Evolutionary conservation across 2,113 vertebrate genomes (phyloP).

Genomic region (Lophotis ruficrista): DNA sequence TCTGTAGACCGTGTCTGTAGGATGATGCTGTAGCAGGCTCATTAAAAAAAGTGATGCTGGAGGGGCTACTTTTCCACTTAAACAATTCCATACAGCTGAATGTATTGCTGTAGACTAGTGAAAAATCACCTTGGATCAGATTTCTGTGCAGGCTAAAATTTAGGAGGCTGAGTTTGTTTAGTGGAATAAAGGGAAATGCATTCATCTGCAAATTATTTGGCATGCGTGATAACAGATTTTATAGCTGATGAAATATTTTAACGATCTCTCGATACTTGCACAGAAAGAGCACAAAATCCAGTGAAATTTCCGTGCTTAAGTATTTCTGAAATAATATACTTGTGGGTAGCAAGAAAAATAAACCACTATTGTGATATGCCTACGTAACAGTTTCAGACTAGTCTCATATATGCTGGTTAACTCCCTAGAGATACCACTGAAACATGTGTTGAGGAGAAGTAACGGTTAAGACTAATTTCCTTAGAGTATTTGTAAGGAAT

Average conservation of each 20-base stretch:
- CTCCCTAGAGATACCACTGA: neutral
- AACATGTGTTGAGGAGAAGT: neutral
- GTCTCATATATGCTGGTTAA: neutral
- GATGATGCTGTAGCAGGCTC: neutral
- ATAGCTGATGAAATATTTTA: slow-evolving; percentile 14
- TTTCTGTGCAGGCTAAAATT: neutral
- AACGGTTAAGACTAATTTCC: neutral
- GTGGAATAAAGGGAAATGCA: neutral
- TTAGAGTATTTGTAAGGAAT: neutral
- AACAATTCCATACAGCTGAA: neutral
- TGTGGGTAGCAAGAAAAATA: slow-evolving; percentile 12
- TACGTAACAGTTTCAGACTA: neutral
- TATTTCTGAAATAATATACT: neutral
- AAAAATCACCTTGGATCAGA: neutral
- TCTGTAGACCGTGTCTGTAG: neutral
- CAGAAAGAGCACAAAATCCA: slow-evolving; percentile 24
- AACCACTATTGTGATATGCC: neutral
- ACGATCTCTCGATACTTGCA: neutral
- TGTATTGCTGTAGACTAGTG: neutral
- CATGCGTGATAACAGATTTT: neutral
- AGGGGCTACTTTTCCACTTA: neutral
- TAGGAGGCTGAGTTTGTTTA: neutral
- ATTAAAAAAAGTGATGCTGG: neutral
- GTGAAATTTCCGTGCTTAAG: neutral
- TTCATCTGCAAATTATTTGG: neutral